Evolutionary conservation across 2,797 vertebrate genomes (phyloP), one percentile per base, ranked within the genome.

Genomic region (Acomys russatus): DNA sequence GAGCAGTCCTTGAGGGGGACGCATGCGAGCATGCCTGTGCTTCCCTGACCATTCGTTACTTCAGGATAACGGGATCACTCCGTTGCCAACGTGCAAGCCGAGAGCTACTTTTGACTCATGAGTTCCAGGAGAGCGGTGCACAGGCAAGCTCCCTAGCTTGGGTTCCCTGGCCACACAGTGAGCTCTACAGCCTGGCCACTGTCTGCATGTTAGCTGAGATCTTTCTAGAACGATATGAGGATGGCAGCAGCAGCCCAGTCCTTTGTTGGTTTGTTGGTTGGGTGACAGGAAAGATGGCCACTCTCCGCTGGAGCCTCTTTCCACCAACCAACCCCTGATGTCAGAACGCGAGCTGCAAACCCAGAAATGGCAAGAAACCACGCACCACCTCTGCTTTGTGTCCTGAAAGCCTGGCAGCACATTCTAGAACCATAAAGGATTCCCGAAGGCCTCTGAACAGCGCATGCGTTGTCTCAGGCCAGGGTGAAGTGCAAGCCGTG

Each of bases 41-140:
- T 15, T 6, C 4, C 9, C 71, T 49, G 10, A 3, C 22, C 85
- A 15, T 56, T 59, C 15, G 35, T 30, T 94, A 80, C 87, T 88
- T 87, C 61, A 74, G 68, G 92, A 95, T 22, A 3, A 35, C 51
- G 77, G 90, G 88, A 88, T 86, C 70, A 49, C 44, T 88, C 70
- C 84, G 95, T 96, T 74, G 93, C 95, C 95, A 96, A 97, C 97
- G 96, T 90, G 92, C 94, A 96, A 96, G 85, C 3, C 9, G 6
- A 11, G 51, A 17, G n/a, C 92, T 20, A 0, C 38, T 4, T 70
- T 95, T 83, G 96, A 68, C 97, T 96, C 97, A 96, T 96, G 68
- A 63, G 96, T 94, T 95, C 74, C 96, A 94, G 93, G 93, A 96
- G 94, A 96, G 92, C 61, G 73, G 77, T 92, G 90, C 91, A 96